Percentiles rank a stretch among this genome's conserved stretches.
These are phyloP conservation scores for Lottia scabra DNA, from an alignment of 2,888 invertebrate genomes.

Conservation along the genomic window DNA sequence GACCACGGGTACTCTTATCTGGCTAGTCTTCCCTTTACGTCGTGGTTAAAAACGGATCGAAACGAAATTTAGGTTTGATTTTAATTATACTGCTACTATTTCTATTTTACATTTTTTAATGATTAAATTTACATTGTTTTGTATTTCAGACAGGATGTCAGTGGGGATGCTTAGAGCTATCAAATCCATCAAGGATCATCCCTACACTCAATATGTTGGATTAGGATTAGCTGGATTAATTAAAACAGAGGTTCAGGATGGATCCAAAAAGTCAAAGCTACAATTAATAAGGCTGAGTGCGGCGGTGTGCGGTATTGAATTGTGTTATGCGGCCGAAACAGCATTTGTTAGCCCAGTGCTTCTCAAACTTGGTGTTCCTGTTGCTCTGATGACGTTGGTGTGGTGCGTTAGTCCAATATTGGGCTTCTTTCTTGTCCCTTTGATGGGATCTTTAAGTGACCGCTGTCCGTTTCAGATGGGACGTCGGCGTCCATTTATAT, in stretches of 20 bases:
- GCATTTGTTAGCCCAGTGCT: slow-evolving; percentile 96
- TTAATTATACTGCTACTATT: too few species aligned
- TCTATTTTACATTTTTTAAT: too few species aligned
- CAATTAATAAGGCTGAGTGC: slow-evolving; percentile 86
- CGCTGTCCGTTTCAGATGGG: slow-evolving; percentile 85
- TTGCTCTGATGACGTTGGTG: slow-evolving; percentile 93
- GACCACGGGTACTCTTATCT: too few species aligned
- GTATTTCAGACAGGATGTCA: slow-evolving; percentile 45
- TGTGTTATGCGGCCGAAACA: slow-evolving; percentile 97
- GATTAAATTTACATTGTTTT: too few species aligned
- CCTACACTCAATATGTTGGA: slow-evolving; percentile 44
- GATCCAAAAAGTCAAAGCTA: slow-evolving; percentile 68
- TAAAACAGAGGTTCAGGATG: slow-evolving; percentile 26
- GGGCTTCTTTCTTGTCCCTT: slow-evolving; percentile 93
- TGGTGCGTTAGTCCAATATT: slow-evolving; percentile 95
- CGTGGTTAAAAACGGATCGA: too few species aligned
- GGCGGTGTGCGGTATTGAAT: slow-evolving; percentile 97
- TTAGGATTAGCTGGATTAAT: slow-evolving; percentile 40
- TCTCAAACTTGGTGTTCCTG: slow-evolving; percentile 89
- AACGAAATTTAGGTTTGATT: too few species aligned
- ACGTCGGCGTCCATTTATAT: slow-evolving; percentile 90
- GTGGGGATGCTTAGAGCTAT: slow-evolving; percentile 58
- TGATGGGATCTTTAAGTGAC: slow-evolving; percentile 92
- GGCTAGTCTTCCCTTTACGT: too few species aligned
- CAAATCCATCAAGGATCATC: slow-evolving; percentile 51